Conservation (phyloP, 2,888 invertebrate species). For the Abrostola triplasia region DNA sequence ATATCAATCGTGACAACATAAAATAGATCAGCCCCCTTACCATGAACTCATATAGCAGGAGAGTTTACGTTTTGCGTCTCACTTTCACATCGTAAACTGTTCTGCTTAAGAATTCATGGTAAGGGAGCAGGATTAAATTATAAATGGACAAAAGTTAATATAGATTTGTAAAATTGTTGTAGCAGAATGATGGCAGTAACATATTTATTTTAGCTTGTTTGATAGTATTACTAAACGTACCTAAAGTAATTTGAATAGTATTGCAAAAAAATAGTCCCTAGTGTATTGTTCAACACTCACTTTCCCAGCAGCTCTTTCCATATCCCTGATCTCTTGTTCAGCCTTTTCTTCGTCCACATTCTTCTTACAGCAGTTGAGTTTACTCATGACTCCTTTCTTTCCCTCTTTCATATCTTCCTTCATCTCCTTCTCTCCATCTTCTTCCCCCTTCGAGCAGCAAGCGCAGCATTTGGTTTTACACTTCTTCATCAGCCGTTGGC, state of each 20-base stretch:
- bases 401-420: constrained; percentile 37
- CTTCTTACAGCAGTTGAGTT: constrained; percentile 78
- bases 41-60: too few species aligned
- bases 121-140: too few species aligned
- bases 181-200: too few species aligned
- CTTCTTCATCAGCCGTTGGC: constrained; percentile 77
- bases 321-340: constrained; percentile 67
- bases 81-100: too few species aligned
- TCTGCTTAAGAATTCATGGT: too few species aligned
- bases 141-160: background rate
- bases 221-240: background rate
- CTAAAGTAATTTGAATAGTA: background rate
- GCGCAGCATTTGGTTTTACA: constrained; percentile 83
- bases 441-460: constrained; percentile 77
- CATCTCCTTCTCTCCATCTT: constrained; percentile 57
- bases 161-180: background rate
- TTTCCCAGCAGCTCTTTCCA: constrained; percentile 81
- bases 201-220: background rate
- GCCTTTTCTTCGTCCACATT: constrained; percentile 72
- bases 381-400: constrained; percentile 72
- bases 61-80: too few species aligned
- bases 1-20: too few species aligned
- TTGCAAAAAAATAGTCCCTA: too few species aligned
- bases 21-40: too few species aligned
- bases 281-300: constrained; percentile 60